Base-by-base conservation (phyloP, 2,888 invertebrate species). In the Trichogramma dendrolimi region DNA sequence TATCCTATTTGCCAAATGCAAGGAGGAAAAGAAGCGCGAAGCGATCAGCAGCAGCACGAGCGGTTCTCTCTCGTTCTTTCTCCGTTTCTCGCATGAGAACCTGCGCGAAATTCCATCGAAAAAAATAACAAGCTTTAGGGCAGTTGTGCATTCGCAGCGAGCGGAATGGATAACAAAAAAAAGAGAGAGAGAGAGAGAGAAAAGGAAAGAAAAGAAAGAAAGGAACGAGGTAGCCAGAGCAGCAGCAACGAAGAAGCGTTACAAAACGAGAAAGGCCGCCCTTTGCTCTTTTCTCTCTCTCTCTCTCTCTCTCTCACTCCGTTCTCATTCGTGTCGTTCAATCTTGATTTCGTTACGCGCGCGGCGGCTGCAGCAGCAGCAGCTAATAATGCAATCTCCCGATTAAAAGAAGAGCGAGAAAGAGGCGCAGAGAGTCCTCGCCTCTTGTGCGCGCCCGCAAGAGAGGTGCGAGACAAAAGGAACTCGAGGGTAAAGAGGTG, bases 301-400 rank as follows among this genome's bases (percentile, higher is more conserved):
- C n/a, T 46, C 46, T 46, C 8, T 46, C 46, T 10, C 46, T 46
- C 46, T 46, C n/a, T 46, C n/a, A 46, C 46, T 46, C n/a, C 8
- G n/a, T 10, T 8, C 8, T 10, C 10, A 10, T 46, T 46, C 46
- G 8, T 46, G 8, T 38, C 39, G 51, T 42, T 65, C 62, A 62
- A 65, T 65, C 64, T 65, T 65, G 64, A 65, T 65, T 65, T 65
- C 64, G 64, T 65, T 65, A 65, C 64, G 64, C 64, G 64, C 60
- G 56, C 47, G 58, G 27, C 27, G 27, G 27, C 27, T 27, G 27
- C 27, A 27, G 27, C 27, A 44, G 27, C 49, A 51, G 42, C 51
- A 27, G 65, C 65, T 65, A 65, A 65, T 65, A 65, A 65, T 65
- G 63, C 63, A 65, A 65, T 65, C 62, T 65, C 59, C 60, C 61